Evolutionary conservation across 2,113 vertebrate species (phyloP).

Genomic region (Rhabdornis inornatus): DNA sequence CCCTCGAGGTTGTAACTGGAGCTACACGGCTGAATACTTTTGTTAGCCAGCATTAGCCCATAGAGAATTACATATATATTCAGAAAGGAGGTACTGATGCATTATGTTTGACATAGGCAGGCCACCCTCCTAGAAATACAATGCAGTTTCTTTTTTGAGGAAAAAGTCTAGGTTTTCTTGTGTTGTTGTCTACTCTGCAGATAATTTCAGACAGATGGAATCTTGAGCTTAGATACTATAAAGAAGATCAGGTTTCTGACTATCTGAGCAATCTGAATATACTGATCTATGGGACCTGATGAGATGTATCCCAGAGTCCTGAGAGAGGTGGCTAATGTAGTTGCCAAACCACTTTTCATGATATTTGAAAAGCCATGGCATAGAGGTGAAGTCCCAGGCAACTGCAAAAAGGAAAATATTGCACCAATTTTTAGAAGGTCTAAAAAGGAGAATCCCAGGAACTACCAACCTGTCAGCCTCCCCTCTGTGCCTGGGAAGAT

Average conservation of each 20-base stretch:
- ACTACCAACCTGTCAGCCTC: neutral
- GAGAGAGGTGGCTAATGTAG: neutral
- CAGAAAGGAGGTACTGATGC: neutral
- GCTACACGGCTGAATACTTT: neutral
- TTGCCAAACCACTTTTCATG: neutral
- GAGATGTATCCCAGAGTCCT: neutral
- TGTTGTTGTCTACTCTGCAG: neutral
- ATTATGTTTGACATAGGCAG: neutral
- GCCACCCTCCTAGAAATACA: neutral
- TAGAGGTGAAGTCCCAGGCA: neutral
- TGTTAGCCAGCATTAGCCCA: neutral
- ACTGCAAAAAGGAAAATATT: neutral
- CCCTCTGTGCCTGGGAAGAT: neutral
- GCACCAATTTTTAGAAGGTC: neutral
- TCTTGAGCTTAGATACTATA: neutral
- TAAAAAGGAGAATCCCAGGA: neutral
- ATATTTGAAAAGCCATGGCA: neutral
- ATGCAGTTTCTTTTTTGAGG: neutral
- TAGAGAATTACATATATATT: rapidly evolving
- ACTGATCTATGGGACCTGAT: neutral
- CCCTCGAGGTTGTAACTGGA: neutral
- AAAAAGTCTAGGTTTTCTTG: neutral
- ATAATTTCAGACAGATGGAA: neutral
- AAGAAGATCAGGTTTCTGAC: neutral
- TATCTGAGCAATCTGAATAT: neutral